Conservation (phyloP, 2,888 invertebrate genomes). For the Drosophila mayaguana region DNA sequence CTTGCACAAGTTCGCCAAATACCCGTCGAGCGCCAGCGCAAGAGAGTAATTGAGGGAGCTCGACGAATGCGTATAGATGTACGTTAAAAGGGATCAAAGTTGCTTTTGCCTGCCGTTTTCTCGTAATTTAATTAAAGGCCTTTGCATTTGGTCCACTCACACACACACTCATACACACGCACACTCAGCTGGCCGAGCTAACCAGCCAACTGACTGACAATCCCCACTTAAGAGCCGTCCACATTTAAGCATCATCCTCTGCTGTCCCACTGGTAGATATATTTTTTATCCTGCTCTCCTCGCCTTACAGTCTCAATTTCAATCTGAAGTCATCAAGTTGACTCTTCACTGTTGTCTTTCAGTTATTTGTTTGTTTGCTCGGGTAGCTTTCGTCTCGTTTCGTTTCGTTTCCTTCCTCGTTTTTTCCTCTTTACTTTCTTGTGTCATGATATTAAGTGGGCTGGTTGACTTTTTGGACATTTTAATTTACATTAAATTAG, state of each 20-base stretch:
- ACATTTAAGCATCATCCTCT: slow-evolving; percentile 21
- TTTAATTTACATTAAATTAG: slow-evolving; percentile 74
- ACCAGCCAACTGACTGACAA: slow-evolving; percentile 41
- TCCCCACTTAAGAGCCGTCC: slow-evolving; percentile 42
- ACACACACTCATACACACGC: not conserved
- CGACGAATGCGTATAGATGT: slow-evolving; percentile 9
- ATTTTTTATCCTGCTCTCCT: slow-evolving; percentile 23
- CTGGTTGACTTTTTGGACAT: slow-evolving; percentile 61
- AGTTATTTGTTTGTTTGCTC: slow-evolving; percentile 37
- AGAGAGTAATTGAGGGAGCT: slow-evolving; percentile 18
- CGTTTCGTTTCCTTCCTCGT: not conserved
- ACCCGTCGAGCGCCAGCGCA: slow-evolving; percentile 13
- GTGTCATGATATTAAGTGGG: slow-evolving; percentile 27
- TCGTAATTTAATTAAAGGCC: slow-evolving; percentile 79
- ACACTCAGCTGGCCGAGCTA: slow-evolving; percentile 34
- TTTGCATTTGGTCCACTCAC: slow-evolving; percentile 58
- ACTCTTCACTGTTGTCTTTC: slow-evolving; percentile 59
- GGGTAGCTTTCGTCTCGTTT: slow-evolving; percentile 1
- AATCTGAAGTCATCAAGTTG: slow-evolving; percentile 72
- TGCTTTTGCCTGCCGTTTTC: slow-evolving; percentile 66
- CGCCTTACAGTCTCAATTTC: slow-evolving; percentile 71
- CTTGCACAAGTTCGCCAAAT: slow-evolving; percentile 50
- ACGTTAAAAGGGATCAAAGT: slow-evolving; percentile 78
- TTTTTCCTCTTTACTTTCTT: not conserved
- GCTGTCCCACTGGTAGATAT: slow-evolving; percentile 27